Evolutionary conservation across 2,113 vertebrate species (phyloP).

Genomic region (Coptodon bakossiorum): DNA sequence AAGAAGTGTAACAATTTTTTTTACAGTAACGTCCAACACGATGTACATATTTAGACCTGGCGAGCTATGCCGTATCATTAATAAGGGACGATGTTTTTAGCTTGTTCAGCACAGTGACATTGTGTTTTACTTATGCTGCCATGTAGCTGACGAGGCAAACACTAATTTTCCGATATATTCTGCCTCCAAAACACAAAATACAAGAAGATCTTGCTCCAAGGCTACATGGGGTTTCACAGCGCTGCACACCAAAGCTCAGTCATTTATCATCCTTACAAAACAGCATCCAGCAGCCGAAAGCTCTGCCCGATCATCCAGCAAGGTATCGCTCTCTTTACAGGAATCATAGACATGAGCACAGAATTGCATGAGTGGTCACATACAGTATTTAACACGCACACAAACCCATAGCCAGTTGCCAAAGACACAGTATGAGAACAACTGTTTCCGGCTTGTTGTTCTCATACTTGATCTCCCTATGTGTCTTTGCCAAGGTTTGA

Average conservation of each 20-base stretch:
- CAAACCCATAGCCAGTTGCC: background rate
- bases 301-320: background rate
- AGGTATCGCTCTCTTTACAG: background rate
- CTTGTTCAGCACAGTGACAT: background rate
- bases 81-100: background rate
- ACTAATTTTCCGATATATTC: background rate
- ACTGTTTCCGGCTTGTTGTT: background rate
- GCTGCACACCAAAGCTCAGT: constrained; percentile 3
- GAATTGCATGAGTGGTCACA: background rate
- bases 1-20: background rate
- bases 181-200: background rate
- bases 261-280: constrained; percentile 65
- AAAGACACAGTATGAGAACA: background rate
- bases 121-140: background rate
- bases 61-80: background rate
- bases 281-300: constrained; percentile 26
- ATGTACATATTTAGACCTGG: background rate
- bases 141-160: background rate
- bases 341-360: background rate
- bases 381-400: background rate
- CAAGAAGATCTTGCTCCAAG: constrained; percentile 13
- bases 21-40: background rate
- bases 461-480: background rate
- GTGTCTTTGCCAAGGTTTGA: background rate
- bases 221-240: constrained; percentile 42